A percentile compares a stretch with the other conserved stretches of the same genome.
Conservation (phyloP, 2,797 vertebrate genomes). For the Zalophus californianus region DNA sequence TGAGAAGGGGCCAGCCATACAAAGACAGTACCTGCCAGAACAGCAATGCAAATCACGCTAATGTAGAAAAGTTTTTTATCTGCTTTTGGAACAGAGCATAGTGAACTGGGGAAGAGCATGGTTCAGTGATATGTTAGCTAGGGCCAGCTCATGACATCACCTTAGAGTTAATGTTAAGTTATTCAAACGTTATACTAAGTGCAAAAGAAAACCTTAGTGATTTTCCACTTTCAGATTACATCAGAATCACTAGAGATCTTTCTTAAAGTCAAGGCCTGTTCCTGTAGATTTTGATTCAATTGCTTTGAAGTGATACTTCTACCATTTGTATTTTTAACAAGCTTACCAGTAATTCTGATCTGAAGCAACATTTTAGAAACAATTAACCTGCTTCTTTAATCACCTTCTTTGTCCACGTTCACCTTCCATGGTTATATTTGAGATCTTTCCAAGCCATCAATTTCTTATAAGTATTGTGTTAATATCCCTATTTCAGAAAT, state of each 20-base stretch:
- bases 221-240: not conserved
- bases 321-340: not conserved
- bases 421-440: not conserved
- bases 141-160: no score
- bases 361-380: not conserved
- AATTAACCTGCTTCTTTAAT: not conserved
- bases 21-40: not conserved
- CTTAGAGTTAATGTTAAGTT: not conserved
- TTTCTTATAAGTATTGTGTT: not conserved
- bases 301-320: not conserved
- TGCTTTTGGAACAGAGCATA: not conserved
- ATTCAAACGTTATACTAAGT: not conserved
- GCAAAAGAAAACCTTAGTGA: not conserved
- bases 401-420: not conserved
- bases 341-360: not conserved
- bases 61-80: not conserved
- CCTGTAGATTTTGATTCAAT: not conserved
- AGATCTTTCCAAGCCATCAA: not conserved
- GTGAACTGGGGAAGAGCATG: not conserved
- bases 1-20: not conserved
- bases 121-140: not conserved
- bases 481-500: not conserved
- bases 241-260: not conserved
- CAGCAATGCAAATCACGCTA: not conserved
- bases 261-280: not conserved